These are phyloP conservation scores for Cosmia trapezina DNA, from an alignment of 2,888 invertebrate genomes.

Conservation along the genomic window DNA sequence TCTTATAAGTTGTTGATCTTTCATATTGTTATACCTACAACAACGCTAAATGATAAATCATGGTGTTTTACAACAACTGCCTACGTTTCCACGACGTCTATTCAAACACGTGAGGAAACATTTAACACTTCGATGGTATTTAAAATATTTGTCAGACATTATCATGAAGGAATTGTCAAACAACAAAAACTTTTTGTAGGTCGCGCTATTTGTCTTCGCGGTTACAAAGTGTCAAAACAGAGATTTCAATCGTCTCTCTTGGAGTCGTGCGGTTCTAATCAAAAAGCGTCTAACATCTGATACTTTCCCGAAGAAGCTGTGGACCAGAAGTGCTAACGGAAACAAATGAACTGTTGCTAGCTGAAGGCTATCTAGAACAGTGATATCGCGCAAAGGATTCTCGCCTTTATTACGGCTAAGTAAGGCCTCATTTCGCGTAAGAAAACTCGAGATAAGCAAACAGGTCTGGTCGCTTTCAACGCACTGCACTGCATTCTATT, in stretches of 20 bases:
- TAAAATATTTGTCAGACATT: constrained; percentile 73
- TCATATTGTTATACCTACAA: constrained; percentile 46
- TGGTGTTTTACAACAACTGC: constrained; percentile 67
- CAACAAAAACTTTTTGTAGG: constrained; percentile 65
- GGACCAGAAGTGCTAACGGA: constrained; percentile 86
- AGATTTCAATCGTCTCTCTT: constrained; percentile 64
- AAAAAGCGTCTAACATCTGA: constrained; percentile 81
- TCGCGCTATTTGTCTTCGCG: constrained; percentile 74
- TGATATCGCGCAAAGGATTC: constrained; percentile 57
- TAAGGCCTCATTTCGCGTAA: constrained; percentile 73
- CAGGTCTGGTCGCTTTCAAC: constrained; percentile 85
- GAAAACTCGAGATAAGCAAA: constrained; percentile 77
- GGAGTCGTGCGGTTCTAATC: constrained; percentile 85
- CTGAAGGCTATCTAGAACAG: constrained; percentile 80
- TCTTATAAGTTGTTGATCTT: constrained; percentile 54
- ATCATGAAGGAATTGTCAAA: constrained; percentile 64
- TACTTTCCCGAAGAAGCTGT: constrained; percentile 82
- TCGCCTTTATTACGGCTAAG: constrained; percentile 58
- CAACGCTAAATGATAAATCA: constrained; percentile 73
- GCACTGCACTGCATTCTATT: constrained; percentile 85
- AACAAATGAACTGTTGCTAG: constrained; percentile 87
- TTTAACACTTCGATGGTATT: constrained; percentile 74
- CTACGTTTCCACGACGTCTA: constrained; percentile 54
- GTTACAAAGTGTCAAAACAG: constrained; percentile 68
- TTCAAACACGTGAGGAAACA: constrained; percentile 72